Base-by-base conservation (phyloP, 2,888 invertebrate genomes). In the Kryphioiulus occultus region DNA sequence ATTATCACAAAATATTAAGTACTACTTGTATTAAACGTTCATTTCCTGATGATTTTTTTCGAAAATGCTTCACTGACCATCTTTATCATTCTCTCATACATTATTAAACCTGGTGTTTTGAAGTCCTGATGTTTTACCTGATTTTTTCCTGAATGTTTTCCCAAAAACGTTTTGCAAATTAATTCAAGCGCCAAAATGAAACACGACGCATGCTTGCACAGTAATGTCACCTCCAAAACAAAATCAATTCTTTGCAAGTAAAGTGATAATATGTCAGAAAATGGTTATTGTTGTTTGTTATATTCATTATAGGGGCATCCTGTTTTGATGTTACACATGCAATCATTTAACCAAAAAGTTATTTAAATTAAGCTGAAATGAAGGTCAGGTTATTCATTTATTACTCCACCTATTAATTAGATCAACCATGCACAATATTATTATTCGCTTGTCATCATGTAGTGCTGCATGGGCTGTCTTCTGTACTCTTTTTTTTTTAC, bases 361-460 rank as follows among this genome's bases (percentile, higher is more conserved):
- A 68, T 68, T 68, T 68, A 68, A 68, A 68, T 68, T 68, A 68
- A 9, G 68, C 68, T 68, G 68, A 68, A 68, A 68, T 68, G 68
- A 68, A 68, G 68, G 68, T 68, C 68, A 68, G 68, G 68, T 26
- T 68, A 26, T n/a, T 26, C 26, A 12, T 68, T 68, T 68, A 68
- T 68, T 68, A 68, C 68, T 68, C 68, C 68, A 68, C 68, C 68
- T 68, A 68, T 22, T 68, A 68, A 68, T 68, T 68, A 68, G n/a
- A 26, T 1, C 68, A 68, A 22, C 26, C 26, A 3, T 68, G 68
- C 26, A 26, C 68, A 26, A 26, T 68, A 26, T 22, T 68, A 26
- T 68, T 26, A 68, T 26, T 10, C 9, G 68, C 26, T 68, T 68
- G n/a, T n/a, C n/a, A n/a, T 26, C 26, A 68, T 68, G n/a, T 68